Base-by-base conservation (phyloP, 2,113 vertebrate genomes). In the Himantopus leucocephalus region DNA sequence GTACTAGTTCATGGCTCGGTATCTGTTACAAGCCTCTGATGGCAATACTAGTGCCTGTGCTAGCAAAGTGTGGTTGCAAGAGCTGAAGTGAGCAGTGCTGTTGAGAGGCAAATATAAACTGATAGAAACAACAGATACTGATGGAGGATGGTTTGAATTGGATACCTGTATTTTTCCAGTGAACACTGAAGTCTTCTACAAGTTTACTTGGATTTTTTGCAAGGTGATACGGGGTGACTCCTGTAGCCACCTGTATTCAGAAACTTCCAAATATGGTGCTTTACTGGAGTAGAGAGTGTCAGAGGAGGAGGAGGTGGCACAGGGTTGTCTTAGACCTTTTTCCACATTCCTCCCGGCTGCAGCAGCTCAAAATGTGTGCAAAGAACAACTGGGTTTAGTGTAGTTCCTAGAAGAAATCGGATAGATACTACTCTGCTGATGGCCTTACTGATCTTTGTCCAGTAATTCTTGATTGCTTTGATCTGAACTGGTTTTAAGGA, bases 241-340 rank as follows among this genome's bases (percentile, higher is more conserved):
- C 12, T 58, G 34, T 87, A 77, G 39, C 32, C 37, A 14, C 1
- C 0, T n/a, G 16, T 55, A 26, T 52, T 74, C 53, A 85, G 43
- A 29, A 87, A 30, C 45, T 80, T 85, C 20, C 14, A 45, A 35
- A 34, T 37, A 4, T 43, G 26, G 3, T 80, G 34, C 34, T 43
- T 63, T 55, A 9, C 39, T 63, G n/a, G 24, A 58, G 30, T 10
- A 34, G 24, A 43, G 21, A 2, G 7, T 75, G 8, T 75, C 83
- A 22, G 47, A 39, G 37, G n/a, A 52, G 18, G 18, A 37, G 24
- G 2, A 0, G 5, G 37, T 4, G 5, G 41, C 32, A 45, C 12
- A 39, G 26, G 5, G 29, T 32, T 88, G 16, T 39, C 11, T 24
- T 5, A 62, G 8, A 79, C 7, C 29, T 20, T 80, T n/a, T 72